Evolutionary conservation across 2,797 vertebrate species (phyloP), one percentile per base, ranked within the genome.

Genomic region (Xenops minutus): DNA sequence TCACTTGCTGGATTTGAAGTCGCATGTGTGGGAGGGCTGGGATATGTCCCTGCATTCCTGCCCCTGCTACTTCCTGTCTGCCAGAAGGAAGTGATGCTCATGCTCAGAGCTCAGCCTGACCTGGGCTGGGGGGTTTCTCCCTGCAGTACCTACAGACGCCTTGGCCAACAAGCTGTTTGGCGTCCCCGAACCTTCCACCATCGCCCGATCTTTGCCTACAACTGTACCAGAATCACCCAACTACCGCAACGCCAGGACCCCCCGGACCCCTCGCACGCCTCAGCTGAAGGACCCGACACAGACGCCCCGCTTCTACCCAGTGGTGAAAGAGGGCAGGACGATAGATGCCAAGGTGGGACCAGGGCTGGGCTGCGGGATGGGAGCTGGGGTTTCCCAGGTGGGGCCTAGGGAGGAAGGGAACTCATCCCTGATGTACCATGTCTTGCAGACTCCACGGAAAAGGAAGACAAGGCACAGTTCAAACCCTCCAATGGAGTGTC

Each of bases 391-490:
- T 62, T 83, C 26, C 10, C 26, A 26, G 23, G 17, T 82, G 56
- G 64, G 37, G 7, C 12, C 51, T 36, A 4, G 36, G 18, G n/a
- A 29, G 32, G 41, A 51, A 22, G 15, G 54, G 34, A 37, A 8
- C 9, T 0, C 0, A 1, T 11, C 32, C 1, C 10, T 95, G 76
- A 66, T 24, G 17, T 10, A 0, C 27, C 3, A 4, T 82, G 75
- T 97, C 61, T 97, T 96, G 36, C 97, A 99, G 99, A 99, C 99
- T 24, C 99, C 99, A 0, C 98, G 99, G 59, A 99, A 99, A 97
- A 98, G 99, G 95, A 99, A 99, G 98, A 99, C 99, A 4, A 98
- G 99, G 54, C 99, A 99, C 98, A 99, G 99, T 97, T 99, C 99
- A 0, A 99, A 99, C 96, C 99, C 99, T 0, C 99, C 99, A 2